These are phyloP conservation scores for Globodera rostochiensis DNA, from an alignment of 1,140 invertebrate genomes.

Conservation along the genomic window DNA sequence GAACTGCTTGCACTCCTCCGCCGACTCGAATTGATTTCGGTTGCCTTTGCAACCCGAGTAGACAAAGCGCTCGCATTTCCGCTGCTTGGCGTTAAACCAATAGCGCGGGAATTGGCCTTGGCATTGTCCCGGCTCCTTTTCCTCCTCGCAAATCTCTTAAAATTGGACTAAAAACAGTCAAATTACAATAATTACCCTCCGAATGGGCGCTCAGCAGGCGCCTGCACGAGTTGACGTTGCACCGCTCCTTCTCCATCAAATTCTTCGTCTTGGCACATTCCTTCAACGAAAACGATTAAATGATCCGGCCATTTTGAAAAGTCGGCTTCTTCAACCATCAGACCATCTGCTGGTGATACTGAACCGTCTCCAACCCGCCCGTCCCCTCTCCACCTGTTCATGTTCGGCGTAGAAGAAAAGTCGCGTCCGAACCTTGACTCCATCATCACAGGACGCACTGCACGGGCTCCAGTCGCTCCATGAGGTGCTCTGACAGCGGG, in stretches of 20 bases:
- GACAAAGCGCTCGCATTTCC: conserved; percentile 69
- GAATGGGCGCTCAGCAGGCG: conserved; percentile 59
- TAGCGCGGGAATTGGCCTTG: conserved; percentile 71
- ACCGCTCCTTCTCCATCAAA: conserved; percentile 64
- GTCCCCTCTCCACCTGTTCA: conserved; percentile 39
- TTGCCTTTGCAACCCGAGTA: conserved; percentile 76
- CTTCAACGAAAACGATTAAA: background rate
- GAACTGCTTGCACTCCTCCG: conserved; percentile 63
- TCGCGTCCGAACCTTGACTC: conserved; percentile 69
- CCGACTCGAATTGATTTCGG: conserved; percentile 72
- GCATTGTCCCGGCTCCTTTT: conserved; percentile 70
- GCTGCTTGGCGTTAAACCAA: conserved; percentile 70
- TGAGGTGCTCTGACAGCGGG: conserved; percentile 71
- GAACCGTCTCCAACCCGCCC: background rate
- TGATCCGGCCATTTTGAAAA: background rate
- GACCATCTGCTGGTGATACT: no score
- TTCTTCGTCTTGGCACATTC: conserved; percentile 58
- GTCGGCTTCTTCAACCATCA: no score
- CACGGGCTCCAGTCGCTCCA: conserved; percentile 82
- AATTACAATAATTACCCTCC: conserved; percentile 48
- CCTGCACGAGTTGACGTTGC: conserved; percentile 55
- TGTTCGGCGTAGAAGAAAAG: conserved; percentile 64
- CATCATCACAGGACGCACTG: conserved; percentile 76
- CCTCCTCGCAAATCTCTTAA: conserved; percentile 64
- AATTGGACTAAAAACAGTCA: conserved; percentile 29